Conservation (phyloP, 2,888 invertebrate species). For the Ceramica pisi region DNA sequence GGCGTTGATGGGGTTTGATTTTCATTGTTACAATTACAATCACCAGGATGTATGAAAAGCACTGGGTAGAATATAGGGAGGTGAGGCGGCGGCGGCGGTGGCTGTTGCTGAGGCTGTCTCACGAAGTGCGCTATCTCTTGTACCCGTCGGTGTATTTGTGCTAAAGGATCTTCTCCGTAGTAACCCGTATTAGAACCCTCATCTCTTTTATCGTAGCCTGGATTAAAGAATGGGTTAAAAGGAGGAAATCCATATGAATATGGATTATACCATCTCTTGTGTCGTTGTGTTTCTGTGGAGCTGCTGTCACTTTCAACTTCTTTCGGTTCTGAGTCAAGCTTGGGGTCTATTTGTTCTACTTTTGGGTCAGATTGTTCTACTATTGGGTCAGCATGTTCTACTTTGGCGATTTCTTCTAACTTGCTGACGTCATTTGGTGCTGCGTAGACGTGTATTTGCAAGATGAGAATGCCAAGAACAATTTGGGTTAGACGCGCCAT, state of each 20-base stretch:
- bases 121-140: conserved; percentile 73
- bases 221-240: conserved; percentile 68
- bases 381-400: conserved; percentile 46
- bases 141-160: conserved; percentile 73
- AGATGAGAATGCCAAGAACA: conserved; percentile 72
- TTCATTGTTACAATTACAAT: conserved; percentile 72
- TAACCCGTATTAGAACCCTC: conserved; percentile 64
- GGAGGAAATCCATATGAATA: conserved; percentile 73
- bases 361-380: conserved; percentile 26
- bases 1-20: conserved; percentile 44
- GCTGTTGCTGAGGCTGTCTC: conserved; percentile 68
- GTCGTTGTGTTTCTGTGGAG: conserved; percentile 69
- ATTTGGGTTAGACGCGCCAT: conserved; percentile 74
- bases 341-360: conserved; percentile 43
- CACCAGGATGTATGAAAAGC: conserved; percentile 73
- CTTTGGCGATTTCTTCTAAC: conserved; percentile 68
- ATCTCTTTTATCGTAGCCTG: conserved; percentile 69
- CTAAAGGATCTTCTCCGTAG: conserved; percentile 74
- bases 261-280: conserved; percentile 78
- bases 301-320: conserved; percentile 63
- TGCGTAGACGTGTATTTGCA: conserved; percentile 73
- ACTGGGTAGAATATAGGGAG: conserved; percentile 78
- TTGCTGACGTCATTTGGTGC: conserved; percentile 76
- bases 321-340: conserved; percentile 65
- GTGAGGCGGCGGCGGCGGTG: conserved; percentile 65